Percentiles rank a stretch among this genome's conserved stretches.
Conservation (phyloP, 2,113 vertebrate species). For the Campylomormyrus tamandua region DNA sequence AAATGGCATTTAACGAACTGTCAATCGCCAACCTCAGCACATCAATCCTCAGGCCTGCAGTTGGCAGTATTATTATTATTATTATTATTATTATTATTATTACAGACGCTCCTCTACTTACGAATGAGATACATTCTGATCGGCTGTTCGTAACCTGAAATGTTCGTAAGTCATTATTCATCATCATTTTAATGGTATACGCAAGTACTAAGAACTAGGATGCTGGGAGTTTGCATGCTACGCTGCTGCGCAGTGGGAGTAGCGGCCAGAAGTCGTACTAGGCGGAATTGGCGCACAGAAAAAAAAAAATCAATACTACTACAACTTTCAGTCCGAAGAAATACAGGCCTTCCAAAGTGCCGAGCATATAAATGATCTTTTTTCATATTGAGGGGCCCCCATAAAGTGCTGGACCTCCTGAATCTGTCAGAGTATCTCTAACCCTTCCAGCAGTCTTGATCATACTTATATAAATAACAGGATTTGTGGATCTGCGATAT, state of each 20-base stretch:
- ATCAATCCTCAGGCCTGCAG: not conserved
- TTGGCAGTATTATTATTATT: not conserved
- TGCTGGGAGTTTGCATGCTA: no score
- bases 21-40: not conserved
- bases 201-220: no score
- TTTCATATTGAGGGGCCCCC: not conserved
- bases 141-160: no score
- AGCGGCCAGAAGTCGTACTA: no score
- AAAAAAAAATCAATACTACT: no score
- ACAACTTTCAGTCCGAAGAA: not conserved
- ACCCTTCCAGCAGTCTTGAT: not conserved
- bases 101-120: not conserved
- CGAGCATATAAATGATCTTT: not conserved
- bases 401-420: not conserved
- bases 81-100: not conserved
- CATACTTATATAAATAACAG: not conserved
- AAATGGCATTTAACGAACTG: not conserved
- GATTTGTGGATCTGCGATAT: not conserved
- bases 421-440: not conserved
- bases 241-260: no score
- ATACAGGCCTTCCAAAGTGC: not conserved
- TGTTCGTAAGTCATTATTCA: no score
- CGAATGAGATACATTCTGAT: no score
- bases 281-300: no score
- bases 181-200: no score